Evolutionary conservation across 2,888 invertebrate species (phyloP).

Genomic region (Lasiommata megera): DNA sequence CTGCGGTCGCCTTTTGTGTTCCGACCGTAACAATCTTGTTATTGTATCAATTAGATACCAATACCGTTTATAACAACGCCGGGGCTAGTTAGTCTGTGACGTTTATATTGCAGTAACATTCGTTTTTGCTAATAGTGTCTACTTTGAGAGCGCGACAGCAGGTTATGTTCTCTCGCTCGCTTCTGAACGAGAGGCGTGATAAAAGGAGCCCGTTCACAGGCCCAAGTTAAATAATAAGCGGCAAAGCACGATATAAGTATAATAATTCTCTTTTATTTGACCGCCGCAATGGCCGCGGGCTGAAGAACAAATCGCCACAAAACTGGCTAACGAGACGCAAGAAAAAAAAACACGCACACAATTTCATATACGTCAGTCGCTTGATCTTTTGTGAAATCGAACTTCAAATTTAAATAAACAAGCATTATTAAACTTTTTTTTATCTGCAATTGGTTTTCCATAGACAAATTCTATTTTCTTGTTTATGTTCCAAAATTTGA

Average conservation of each 20-base stretch:
- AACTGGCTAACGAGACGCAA: constrained; percentile 67
- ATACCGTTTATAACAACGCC: constrained; percentile 64
- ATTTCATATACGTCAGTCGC: constrained; percentile 38
- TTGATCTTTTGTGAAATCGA: constrained; percentile 16
- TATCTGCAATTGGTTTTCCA: too few relatives aligned
- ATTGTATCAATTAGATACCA: constrained; percentile 74
- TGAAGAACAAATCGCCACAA: constrained; percentile 55
- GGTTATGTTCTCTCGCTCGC: constrained; percentile 18
- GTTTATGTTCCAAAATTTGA: not conserved
- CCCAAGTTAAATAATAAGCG: constrained; percentile 77
- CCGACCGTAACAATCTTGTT: constrained; percentile 73
- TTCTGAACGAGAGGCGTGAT: constrained; percentile 52
- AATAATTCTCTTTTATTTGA: constrained; percentile 75
- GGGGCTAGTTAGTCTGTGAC: constrained; percentile 57
- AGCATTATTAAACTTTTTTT: not conserved
- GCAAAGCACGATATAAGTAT: constrained; percentile 71
- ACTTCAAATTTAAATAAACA: not conserved
- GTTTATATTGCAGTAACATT: constrained; percentile 42
- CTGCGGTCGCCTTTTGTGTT: constrained; percentile 74
- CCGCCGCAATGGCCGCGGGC: constrained; percentile 57
- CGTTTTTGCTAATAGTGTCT: constrained; percentile 51
- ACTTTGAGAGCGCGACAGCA: constrained; percentile 27
- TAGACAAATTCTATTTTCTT: not conserved
- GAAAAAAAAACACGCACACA: constrained; percentile 59
- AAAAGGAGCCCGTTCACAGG: constrained; percentile 66